These are phyloP conservation scores for Scaptodrosophila lebanonensis DNA, from an alignment of 1,140 invertebrate species.

Conservation along the genomic window DNA sequence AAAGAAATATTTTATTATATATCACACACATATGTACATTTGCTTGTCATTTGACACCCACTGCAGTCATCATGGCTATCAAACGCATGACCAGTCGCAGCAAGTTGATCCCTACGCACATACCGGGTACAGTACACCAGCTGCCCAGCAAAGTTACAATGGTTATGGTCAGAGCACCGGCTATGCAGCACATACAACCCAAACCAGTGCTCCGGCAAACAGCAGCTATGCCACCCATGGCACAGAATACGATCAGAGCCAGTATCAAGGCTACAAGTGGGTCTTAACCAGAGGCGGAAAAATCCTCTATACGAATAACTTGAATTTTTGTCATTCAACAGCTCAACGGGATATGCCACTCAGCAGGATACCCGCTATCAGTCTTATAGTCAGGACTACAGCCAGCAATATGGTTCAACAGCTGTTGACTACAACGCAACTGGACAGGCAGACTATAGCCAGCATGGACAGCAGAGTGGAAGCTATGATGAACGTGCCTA, in stretches of 20 bases:
- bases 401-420: conserved; percentile 68
- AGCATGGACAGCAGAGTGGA: conserved; percentile 51
- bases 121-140: conserved; percentile 52
- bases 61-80: conserved; percentile 65
- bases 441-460: conserved; percentile 69
- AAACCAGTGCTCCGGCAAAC: conserved; percentile 52
- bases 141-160: conserved; percentile 64
- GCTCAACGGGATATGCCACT: conserved; percentile 60
- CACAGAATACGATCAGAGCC: conserved; percentile 71
- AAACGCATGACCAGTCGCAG: conserved; percentile 68
- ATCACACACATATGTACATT: conserved; percentile 24
- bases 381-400: conserved; percentile 70
- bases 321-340: conserved; percentile 19
- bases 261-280: conserved; percentile 71
- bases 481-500: conserved; percentile 70
- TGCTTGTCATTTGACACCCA: conserved; percentile 22
- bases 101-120: conserved; percentile 72
- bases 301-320: not conserved
- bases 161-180: conserved; percentile 66
- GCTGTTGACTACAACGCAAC: conserved; percentile 71
- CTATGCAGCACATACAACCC: conserved; percentile 52
- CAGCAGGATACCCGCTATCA: conserved; percentile 72
- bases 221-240: conserved; percentile 55
- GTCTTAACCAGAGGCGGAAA: too few species aligned
- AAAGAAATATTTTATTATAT: not conserved